A percentile compares a stretch with the other conserved stretches of the same genome.
Conservation (phyloP, 2,797 vertebrate species). For the Typhlichthys subterraneus region DNA sequence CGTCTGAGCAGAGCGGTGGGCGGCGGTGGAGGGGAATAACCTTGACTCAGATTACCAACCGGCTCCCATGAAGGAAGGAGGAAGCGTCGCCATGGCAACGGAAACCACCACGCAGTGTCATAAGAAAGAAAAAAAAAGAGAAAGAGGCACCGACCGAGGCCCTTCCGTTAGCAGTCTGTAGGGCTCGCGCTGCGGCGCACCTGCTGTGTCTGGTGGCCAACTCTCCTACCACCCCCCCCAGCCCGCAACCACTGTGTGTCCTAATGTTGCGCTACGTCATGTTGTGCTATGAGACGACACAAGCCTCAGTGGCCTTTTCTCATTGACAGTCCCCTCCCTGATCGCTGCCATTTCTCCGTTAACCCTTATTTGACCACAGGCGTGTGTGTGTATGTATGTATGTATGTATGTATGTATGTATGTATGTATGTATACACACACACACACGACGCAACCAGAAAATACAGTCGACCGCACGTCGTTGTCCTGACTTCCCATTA, state of each 20-base stretch:
- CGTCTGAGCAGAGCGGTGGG: slow-evolving; percentile 42
- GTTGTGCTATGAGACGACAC: too few relatives aligned
- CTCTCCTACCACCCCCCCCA: slow-evolving; percentile 30
- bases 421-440: too few relatives aligned
- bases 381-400: fast-evolving
- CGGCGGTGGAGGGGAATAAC: slow-evolving; percentile 75
- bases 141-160: slow-evolving; percentile 74
- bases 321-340: too few relatives aligned
- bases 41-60: slow-evolving; percentile 86
- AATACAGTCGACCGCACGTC: too few relatives aligned
- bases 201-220: slow-evolving; percentile 52
- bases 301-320: too few relatives aligned
- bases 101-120: slow-evolving; percentile 87
- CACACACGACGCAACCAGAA: too few relatives aligned
- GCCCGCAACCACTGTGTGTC: slow-evolving; percentile 32
- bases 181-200: slow-evolving; percentile 68
- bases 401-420: too few relatives aligned
- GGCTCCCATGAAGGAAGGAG: slow-evolving; percentile 85
- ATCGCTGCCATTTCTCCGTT: too few relatives aligned
- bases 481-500: too few relatives aligned
- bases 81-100: slow-evolving; percentile 90
- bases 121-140: slow-evolving; percentile 69
- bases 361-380: too few relatives aligned
- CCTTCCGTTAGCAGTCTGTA: slow-evolving; percentile 66
- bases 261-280: too few relatives aligned